phyloP scores from a whole-genome alignment of 92 coral and sea anemone species.

The Phenganax stokvisi region DNA sequence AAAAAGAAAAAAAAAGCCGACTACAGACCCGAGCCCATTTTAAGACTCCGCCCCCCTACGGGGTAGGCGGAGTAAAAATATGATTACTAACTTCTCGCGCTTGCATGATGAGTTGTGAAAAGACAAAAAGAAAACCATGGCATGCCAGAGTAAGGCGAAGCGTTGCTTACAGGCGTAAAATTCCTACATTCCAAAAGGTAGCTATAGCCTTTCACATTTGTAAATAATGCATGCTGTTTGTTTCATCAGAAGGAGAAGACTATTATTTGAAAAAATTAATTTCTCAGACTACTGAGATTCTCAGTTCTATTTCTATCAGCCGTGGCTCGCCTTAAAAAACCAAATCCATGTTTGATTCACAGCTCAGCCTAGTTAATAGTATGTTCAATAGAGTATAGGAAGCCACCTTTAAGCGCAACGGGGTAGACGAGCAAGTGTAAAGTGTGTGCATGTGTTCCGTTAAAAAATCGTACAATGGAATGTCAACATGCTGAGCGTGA shows the following conservation, averaged over 20 bases:
- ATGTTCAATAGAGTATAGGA: constrained; percentile 2
- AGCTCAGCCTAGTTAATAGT: not conserved
- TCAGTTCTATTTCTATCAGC: not conserved
- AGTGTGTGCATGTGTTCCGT: not conserved
- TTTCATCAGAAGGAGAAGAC: not conserved
- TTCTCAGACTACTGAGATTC: not conserved
- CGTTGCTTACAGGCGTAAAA: not conserved
- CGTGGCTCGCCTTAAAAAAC: not conserved
- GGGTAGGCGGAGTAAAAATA: no score
- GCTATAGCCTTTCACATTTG: not conserved
- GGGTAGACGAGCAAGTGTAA: not conserved
- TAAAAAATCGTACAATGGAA: not conserved
- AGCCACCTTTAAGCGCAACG: constrained; percentile 1
- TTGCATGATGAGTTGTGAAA: no score
- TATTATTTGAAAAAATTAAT: not conserved
- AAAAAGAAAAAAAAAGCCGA: no score
- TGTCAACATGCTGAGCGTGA: not conserved
- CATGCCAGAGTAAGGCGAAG: no score
- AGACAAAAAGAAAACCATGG: no score
- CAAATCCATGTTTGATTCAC: constrained; percentile 3
- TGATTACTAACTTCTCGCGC: no score
- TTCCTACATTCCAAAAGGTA: not conserved
- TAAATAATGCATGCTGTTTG: not conserved
- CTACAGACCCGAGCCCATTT: no score
- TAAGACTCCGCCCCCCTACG: no score